Evolutionary conservation across 2,113 vertebrate species (phyloP), one percentile per base, ranked within the genome.

Genomic region (Scomber japonicus): DNA sequence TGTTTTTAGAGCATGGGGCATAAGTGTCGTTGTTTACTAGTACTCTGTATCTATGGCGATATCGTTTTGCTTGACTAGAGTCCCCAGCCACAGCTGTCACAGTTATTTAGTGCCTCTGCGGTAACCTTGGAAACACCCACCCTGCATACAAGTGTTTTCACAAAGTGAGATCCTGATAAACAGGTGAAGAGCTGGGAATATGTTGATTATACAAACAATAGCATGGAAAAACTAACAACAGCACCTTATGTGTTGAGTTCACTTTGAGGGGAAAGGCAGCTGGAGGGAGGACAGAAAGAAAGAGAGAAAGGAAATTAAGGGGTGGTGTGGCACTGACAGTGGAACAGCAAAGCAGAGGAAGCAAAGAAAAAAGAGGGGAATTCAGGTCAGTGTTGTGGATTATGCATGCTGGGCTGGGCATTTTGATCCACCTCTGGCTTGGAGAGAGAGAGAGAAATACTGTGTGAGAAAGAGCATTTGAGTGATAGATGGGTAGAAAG

Each of bases 81-180:
- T 90, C 87, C 89, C 86, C 71, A 86, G 91, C 66, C 87, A 83
- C 92, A 92, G 91, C 92, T 92, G 93, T 87, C 92, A 92, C 86
- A 79, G 82, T 92, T 91, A 91, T 94, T 92, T 92, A 92, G 82
- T 90, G 86, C 84, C 81, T 85, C 88, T 80, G 84, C 67, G 62
- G 91, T 93, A 91, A 90, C 92, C 92, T 91, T 94, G 92, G 93
- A 85, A 94, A 94, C 93, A 82, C 89, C 85, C 88, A 79, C 68
- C 85, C 78, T 72, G 84, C 81, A 72, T 71, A 75, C 80, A 86
- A 88, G 89, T 91, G 91, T 88, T 89, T 80, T 86, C 81, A 53
- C 79, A 77, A 90, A 90, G 79, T 83, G 78, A 79, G 88, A 84
- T 80, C 80, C 79, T 83, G 88, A 86, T 87, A 88, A 90, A 89